Percentiles rank a stretch among this genome's conserved stretches.
Evolutionary conservation across 2,797 vertebrate species (phyloP).

Genomic region (Lacerta agilis): DNA sequence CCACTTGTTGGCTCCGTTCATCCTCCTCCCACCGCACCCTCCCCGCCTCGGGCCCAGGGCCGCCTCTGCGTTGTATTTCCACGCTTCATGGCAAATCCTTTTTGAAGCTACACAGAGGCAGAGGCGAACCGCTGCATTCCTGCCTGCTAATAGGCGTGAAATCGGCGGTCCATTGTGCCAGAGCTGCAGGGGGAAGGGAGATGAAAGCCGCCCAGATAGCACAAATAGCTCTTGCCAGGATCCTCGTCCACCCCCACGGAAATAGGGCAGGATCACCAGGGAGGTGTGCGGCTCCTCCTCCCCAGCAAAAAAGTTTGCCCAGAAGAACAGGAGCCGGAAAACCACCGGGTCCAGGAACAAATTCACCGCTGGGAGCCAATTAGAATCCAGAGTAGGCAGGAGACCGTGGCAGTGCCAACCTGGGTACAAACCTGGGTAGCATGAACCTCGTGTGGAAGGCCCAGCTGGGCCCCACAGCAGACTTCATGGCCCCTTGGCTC

Average conservation of each 20-base stretch:
- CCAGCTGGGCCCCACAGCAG: neutral
- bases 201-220: constrained; percentile 21
- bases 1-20: neutral
- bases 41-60: constrained; percentile 3
- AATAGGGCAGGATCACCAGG: neutral
- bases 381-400: neutral
- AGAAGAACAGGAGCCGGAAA: neutral
- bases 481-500: neutral
- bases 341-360: neutral
- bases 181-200: constrained; percentile 20
- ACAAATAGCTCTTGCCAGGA: constrained; percentile 22
- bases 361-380: constrained; percentile 6
- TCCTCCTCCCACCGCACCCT: no score
- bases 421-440: neutral
- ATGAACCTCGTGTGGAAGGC: no score
- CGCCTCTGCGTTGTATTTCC: constrained; percentile 31
- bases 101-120: constrained; percentile 29
- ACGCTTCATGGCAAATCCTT: constrained; percentile 39
- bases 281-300: neutral
- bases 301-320: neutral
- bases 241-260: constrained; percentile 12
- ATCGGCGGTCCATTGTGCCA: constrained; percentile 40
- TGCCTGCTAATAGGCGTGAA: constrained; percentile 44
- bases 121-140: constrained; percentile 35
- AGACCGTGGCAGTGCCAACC: neutral